Evolutionary conservation across 2,113 vertebrate genomes (phyloP).

Genomic region (Rhinolophus ferrumequinum): DNA sequence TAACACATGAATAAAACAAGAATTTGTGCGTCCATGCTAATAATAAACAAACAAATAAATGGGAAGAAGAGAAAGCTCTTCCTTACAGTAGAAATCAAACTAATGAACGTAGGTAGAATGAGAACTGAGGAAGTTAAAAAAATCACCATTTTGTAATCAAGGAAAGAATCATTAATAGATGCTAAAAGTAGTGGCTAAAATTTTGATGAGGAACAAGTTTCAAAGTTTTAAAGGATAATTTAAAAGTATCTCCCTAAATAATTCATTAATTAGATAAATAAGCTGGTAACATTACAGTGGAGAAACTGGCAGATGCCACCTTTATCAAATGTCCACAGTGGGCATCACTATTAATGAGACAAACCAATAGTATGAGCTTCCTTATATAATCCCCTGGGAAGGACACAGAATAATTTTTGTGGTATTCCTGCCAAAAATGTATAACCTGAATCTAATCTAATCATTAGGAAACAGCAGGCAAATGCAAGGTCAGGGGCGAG

Average conservation of each 20-base stretch:
- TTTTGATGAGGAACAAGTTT: slow-evolving; percentile 49
- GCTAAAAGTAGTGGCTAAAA: background rate
- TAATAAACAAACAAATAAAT: background rate
- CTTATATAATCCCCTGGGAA: background rate
- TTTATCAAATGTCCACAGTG: slow-evolving; percentile 34
- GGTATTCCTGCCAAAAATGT: slow-evolving; percentile 15
- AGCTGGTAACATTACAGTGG: background rate
- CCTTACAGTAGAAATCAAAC: background rate
- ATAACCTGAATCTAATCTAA: slow-evolving; percentile 32
- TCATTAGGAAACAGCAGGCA: background rate
- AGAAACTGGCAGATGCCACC: background rate
- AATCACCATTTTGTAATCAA: background rate
- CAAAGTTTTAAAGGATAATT: slow-evolving; percentile 31
- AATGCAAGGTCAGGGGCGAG: background rate
- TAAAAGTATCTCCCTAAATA: background rate
- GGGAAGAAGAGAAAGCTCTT: background rate
- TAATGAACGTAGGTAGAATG: background rate
- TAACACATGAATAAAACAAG: slow-evolving; percentile 25
- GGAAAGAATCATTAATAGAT: background rate
- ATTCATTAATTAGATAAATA: slow-evolving; percentile 48
- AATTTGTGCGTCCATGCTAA: background rate
- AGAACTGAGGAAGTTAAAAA: background rate
- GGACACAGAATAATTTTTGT: background rate
- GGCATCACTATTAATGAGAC: background rate
- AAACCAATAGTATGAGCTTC: background rate